A percentile compares a stretch with the other conserved stretches of the same genome.
phyloP scores from a whole-genome alignment of 2,888 invertebrate genomes.

The Gerosis bhagava region DNA sequence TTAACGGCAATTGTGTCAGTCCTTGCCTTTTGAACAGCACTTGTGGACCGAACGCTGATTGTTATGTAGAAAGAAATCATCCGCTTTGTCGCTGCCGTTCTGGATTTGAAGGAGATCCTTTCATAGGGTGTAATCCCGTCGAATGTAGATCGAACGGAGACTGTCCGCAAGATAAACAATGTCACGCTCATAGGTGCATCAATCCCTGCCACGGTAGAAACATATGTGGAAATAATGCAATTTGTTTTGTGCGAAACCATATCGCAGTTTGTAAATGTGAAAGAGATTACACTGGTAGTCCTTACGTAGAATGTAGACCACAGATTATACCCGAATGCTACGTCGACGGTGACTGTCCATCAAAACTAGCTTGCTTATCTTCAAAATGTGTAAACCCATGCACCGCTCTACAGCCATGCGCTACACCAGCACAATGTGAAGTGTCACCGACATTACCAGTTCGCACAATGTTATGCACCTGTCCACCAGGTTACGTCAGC shows the following conservation, averaged over 20 bases:
- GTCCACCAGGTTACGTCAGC: conserved; percentile 94
- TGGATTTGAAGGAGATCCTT: conserved; percentile 92
- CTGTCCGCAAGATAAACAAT: conserved; percentile 92
- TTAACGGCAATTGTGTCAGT: conserved; percentile 92
- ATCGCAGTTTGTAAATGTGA: conserved; percentile 93
- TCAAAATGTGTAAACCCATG: conserved; percentile 94
- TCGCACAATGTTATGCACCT: conserved; percentile 94
- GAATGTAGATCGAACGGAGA: conserved; percentile 94
- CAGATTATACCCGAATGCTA: conserved; percentile 89
- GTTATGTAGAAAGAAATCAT: conserved; percentile 87
- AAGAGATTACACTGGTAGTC: conserved; percentile 88
- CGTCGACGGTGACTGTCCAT: conserved; percentile 91
- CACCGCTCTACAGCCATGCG: conserved; percentile 88
- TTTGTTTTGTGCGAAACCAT: conserved; percentile 92
- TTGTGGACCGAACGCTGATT: conserved; percentile 93
- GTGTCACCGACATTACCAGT: conserved; percentile 92
- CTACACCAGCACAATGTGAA: conserved; percentile 89
- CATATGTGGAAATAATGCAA: conserved; percentile 89
- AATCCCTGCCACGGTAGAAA: conserved; percentile 91
- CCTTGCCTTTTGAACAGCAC: conserved; percentile 91
- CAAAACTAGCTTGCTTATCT: conserved; percentile 90
- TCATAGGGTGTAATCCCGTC: conserved; percentile 88
- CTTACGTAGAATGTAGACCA: conserved; percentile 90
- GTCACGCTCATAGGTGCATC: conserved; percentile 92
- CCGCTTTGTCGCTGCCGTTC: conserved; percentile 91